phyloP scores from a whole-genome alignment of 1,140 invertebrate genomes.

The Orius insidiosus region DNA sequence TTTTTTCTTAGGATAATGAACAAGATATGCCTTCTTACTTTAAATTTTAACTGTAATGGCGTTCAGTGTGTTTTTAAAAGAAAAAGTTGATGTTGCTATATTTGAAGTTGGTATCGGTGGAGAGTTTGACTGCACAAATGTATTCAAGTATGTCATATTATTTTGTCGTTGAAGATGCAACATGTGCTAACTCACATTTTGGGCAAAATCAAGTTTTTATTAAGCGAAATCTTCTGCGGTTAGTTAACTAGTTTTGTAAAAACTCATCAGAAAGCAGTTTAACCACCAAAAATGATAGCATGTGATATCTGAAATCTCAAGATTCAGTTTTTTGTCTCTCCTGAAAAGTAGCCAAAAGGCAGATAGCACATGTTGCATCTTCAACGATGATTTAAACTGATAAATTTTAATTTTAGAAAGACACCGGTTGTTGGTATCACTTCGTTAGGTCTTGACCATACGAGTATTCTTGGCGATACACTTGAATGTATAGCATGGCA shows the following conservation, averaged over 20 bases:
- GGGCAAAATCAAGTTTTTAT: background rate
- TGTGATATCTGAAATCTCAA: too few species aligned
- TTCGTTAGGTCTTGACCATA: slow-evolving; percentile 85
- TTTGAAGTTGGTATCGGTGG: slow-evolving; percentile 97
- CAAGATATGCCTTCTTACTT: slow-evolving; percentile 86
- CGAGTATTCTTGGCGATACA: slow-evolving; percentile 61
- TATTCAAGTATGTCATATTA: slow-evolving; percentile 43
- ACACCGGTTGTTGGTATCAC: slow-evolving; percentile 77
- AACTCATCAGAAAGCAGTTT: too few species aligned
- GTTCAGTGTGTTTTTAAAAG: slow-evolving; percentile 71
- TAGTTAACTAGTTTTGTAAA: too few species aligned
- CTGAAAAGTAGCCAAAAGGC: too few species aligned
- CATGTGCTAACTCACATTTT: background rate
- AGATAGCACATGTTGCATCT: too few species aligned
- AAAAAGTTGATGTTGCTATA: slow-evolving; percentile 82
- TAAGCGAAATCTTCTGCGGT: background rate
- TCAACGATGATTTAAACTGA: too few species aligned
- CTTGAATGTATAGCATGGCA: slow-evolving; percentile 80
- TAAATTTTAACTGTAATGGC: slow-evolving; percentile 84
- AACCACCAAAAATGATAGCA: too few species aligned
- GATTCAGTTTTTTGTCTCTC: too few species aligned
- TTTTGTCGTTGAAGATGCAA: too few species aligned
- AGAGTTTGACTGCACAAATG: slow-evolving; percentile 84
- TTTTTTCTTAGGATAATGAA: slow-evolving; percentile 32
- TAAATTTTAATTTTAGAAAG: slow-evolving; percentile 28